These are phyloP conservation scores for Oryzias sinensis DNA, from an alignment of 2,797 vertebrate species.

Conservation along the genomic window DNA sequence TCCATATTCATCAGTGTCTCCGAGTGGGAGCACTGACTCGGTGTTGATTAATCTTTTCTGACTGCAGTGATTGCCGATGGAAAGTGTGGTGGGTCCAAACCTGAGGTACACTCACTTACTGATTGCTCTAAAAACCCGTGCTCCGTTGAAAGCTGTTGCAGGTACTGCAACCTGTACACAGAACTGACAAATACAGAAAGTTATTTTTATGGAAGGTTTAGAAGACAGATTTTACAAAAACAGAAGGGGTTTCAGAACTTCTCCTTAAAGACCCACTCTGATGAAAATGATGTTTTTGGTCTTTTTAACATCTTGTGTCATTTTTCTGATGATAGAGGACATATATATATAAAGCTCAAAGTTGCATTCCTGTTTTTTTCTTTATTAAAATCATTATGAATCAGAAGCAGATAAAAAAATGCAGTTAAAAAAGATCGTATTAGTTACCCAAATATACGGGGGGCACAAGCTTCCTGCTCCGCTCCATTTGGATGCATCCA, in stretches of 20 bases:
- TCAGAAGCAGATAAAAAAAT: no score
- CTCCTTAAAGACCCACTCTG: neutral
- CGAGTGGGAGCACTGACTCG: conserved; percentile 40
- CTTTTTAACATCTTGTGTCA: no score
- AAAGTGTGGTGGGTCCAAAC: conserved; percentile 33
- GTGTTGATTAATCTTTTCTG: conserved; percentile 53
- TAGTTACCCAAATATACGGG: no score
- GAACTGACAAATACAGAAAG: neutral
- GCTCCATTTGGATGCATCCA: no score
- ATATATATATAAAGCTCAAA: no score
- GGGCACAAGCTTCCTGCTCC: no score
- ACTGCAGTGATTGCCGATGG: conserved; percentile 35
- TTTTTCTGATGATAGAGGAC: no score
- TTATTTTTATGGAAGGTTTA: conserved; percentile 11
- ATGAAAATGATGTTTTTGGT: neutral
- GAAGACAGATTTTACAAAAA: neutral
- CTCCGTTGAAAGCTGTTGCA: conserved; percentile 15
- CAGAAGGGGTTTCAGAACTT: neutral
- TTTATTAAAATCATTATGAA: no score
- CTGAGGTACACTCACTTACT: conserved; percentile 40
- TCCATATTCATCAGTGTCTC: conserved; percentile 59
- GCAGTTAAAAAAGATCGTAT: no score
- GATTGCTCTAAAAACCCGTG: conserved; percentile 30
- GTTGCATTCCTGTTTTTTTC: no score
- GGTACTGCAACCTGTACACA: conserved; percentile 4